Percentiles rank a stretch among this genome's conserved stretches.
phyloP scores from a whole-genome alignment of 2,888 invertebrate genomes.

The Macrophya alboannulata region DNA sequence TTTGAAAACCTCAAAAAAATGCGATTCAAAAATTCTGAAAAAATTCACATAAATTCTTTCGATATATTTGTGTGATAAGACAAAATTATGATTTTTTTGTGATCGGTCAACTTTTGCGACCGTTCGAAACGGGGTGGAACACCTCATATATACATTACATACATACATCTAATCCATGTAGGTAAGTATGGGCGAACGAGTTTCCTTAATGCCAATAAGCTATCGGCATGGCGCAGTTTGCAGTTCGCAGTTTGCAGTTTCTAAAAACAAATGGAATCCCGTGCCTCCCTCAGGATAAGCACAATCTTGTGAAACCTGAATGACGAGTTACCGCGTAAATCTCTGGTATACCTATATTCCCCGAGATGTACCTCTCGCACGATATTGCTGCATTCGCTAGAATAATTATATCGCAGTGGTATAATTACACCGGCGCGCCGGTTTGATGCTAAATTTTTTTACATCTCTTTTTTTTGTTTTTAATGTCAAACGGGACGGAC shows the following conservation, averaged over 20 bases:
- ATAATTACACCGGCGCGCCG: conserved; percentile 38
- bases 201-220: not conserved
- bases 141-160: no score
- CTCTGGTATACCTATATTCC: not conserved
- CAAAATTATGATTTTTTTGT: no score
- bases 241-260: conserved; percentile 1
- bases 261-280: conserved; percentile 46
- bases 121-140: no score
- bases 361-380: not conserved
- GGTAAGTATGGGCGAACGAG: not conserved
- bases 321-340: conserved; percentile 43
- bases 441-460: conserved; percentile 27
- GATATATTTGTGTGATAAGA: no score
- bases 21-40: no score
- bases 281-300: conserved; percentile 28
- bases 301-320: conserved; percentile 41
- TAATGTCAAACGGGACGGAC: conserved; percentile 34
- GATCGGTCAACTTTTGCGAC: no score
- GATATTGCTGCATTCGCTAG: not conserved
- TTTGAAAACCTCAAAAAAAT: no score
- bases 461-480: not conserved
- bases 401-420: conserved; percentile 38
- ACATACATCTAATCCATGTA: not conserved
- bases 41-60: no score
- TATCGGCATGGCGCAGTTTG: not conserved